Conservation (phyloP, 2,888 invertebrate species). For the Serrognathus titanus region DNA sequence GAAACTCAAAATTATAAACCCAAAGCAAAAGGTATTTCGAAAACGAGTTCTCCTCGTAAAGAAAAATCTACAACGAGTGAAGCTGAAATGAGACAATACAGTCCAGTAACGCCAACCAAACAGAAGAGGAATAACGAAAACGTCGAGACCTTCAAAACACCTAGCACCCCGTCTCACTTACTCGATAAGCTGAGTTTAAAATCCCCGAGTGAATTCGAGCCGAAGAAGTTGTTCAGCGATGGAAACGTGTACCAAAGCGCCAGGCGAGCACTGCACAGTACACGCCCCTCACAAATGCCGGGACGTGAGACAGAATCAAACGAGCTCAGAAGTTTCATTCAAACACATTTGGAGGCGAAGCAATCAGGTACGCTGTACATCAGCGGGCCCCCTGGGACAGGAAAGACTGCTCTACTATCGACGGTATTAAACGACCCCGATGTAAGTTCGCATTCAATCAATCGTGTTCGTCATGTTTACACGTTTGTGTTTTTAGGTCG, state of each 20-base stretch:
- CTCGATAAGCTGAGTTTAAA: conserved; percentile 33
- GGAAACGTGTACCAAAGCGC: conserved; percentile 38
- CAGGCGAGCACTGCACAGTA: conserved; percentile 44
- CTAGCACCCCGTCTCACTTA: conserved; percentile 35
- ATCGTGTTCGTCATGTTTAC: too few species aligned
- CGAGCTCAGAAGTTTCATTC: conserved; percentile 66
- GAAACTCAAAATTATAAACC: neutral
- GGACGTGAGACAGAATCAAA: conserved; percentile 79
- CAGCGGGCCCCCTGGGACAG: conserved; percentile 96
- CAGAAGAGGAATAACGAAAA: conserved; percentile 29
- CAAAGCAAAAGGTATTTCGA: neutral
- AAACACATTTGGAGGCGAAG: conserved; percentile 59
- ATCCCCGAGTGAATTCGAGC: conserved; percentile 25
- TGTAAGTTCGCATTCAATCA: conserved; percentile 45
- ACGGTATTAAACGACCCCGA: conserved; percentile 66
- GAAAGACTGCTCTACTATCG: conserved; percentile 87
- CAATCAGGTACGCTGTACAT: conserved; percentile 84
- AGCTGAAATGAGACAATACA: conserved; percentile 1
- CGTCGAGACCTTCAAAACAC: conserved; percentile 22
- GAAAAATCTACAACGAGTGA: conserved; percentile 9
- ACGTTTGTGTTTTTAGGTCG: conserved; percentile 45
- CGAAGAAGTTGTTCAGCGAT: conserved; percentile 24
- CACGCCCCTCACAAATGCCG: conserved; percentile 51
- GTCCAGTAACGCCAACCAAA: conserved; percentile 42
- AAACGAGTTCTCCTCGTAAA: conserved; percentile 12